A percentile compares a stretch with the other conserved stretches of the same genome.
These are phyloP conservation scores for Hofmannophila pseudospretella DNA, from an alignment of 2,888 invertebrate species.

Conservation along the genomic window DNA sequence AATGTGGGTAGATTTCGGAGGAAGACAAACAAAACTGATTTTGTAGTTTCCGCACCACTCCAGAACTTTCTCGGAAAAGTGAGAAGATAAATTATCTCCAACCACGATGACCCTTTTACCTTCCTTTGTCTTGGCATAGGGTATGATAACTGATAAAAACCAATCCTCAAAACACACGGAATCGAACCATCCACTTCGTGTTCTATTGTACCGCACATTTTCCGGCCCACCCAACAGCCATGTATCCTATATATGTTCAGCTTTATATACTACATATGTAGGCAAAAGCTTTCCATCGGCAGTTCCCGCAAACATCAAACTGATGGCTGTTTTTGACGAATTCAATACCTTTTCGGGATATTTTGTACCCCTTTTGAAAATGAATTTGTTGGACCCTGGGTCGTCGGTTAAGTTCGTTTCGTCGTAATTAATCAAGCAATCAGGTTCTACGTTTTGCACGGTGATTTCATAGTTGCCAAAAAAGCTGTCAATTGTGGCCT, in stretches of 20 bases:
- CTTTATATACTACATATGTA: slow-evolving; percentile 46
- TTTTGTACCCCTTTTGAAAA: slow-evolving; percentile 28
- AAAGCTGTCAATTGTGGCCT: not conserved
- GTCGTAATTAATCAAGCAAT: slow-evolving; percentile 10
- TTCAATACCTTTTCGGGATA: slow-evolving; percentile 36
- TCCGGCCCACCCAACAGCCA: slow-evolving; percentile 43
- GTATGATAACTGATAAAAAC: slow-evolving; percentile 21
- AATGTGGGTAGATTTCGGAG: no score
- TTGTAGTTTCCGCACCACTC: no score
- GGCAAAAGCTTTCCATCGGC: slow-evolving; percentile 27
- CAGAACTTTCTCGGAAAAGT: no score
- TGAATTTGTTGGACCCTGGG: slow-evolving; percentile 20
- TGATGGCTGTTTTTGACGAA: no score
- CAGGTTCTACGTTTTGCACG: slow-evolving; percentile 5
- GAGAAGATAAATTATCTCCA: no score
- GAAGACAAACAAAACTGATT: no score
- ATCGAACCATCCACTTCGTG: slow-evolving; percentile 47
- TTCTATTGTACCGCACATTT: slow-evolving; percentile 36
- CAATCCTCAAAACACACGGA: slow-evolving; percentile 29
- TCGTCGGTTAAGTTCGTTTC: slow-evolving; percentile 14
- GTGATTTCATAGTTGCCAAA: not conserved
- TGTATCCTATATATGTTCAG: slow-evolving; percentile 31
- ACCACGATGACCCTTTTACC: no score
- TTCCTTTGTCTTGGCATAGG: slow-evolving; percentile 7
- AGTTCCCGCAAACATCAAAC: slow-evolving; percentile 38